These are phyloP conservation scores for Decapterus maruadsi DNA, from an alignment of 2,797 vertebrate species.

Conservation along the genomic window DNA sequence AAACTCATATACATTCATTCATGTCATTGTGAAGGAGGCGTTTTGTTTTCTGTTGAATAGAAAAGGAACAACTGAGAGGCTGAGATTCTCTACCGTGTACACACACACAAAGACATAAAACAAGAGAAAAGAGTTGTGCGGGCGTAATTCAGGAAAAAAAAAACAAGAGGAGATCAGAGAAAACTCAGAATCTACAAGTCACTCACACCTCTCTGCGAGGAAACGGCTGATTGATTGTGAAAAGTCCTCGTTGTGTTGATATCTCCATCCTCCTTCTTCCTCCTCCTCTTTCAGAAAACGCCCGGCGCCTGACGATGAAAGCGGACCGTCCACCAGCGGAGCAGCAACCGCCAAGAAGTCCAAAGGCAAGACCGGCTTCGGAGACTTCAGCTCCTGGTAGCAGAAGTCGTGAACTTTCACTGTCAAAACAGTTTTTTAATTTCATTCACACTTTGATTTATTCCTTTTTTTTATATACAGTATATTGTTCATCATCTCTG, in stretches of 20 bases:
- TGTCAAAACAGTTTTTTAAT: background rate
- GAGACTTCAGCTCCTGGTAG: slow-evolving; percentile 99
- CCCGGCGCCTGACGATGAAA: slow-evolving; percentile 74
- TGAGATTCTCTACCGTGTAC: background rate
- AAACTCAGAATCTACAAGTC: background rate
- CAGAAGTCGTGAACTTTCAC: slow-evolving; percentile 11
- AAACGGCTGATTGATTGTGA: background rate
- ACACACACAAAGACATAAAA: background rate
- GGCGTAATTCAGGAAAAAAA: background rate
- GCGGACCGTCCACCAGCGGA: slow-evolving; percentile 89
- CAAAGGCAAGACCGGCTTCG: slow-evolving; percentile 88
- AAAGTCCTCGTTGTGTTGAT: background rate
- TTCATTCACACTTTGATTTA: background rate
- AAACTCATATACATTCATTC: background rate
- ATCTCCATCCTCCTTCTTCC: no score
- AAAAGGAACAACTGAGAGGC: background rate
- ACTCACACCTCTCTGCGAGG: background rate
- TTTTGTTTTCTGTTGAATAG: background rate
- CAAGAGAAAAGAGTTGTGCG: background rate
- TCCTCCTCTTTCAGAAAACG: slow-evolving; percentile 86
- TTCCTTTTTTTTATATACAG: background rate
- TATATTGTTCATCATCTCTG: slow-evolving; percentile 15
- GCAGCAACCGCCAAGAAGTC: slow-evolving; percentile 72
- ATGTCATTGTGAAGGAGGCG: background rate
- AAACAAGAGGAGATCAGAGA: background rate